phyloP scores from a whole-genome alignment of 2,797 vertebrate genomes.

The Lagodon rhomboides region DNA sequence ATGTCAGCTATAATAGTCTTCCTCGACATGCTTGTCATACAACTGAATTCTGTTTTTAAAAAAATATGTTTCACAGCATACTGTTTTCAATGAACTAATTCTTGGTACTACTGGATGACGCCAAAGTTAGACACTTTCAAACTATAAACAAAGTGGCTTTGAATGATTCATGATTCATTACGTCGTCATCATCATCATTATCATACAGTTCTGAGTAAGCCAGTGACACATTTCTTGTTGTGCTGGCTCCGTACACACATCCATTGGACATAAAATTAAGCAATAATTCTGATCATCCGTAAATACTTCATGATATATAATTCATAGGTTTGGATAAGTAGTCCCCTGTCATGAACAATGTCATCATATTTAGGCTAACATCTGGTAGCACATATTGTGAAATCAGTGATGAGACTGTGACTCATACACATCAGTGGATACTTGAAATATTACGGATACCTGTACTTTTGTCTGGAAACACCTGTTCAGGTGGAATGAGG shows the following conservation, averaged over 20 bases:
- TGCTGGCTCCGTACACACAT: not conserved
- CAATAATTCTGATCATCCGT: not conserved
- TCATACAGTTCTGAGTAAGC: constrained; percentile 20
- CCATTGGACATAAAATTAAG: not conserved
- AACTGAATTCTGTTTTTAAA: not conserved
- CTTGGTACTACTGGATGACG: constrained; percentile 14
- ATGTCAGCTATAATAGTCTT: not conserved
- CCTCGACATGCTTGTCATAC: not conserved
- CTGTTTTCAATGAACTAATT: not conserved
- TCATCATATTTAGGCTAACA: not conserved
- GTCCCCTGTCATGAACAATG: not conserved
- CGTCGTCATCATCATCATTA: constrained; percentile 27
- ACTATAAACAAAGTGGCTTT: not conserved
- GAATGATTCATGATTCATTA: constrained; percentile 11
- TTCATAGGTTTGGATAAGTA: too few relatives aligned
- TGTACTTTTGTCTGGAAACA: not conserved
- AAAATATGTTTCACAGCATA: not conserved
- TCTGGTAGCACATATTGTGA: not conserved
- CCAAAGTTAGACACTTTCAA: constrained; percentile 20
- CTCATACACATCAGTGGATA: not conserved
- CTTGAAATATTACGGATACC: not conserved
- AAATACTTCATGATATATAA: not conserved
- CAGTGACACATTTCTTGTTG: not conserved
- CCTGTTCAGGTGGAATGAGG: constrained; percentile 1
- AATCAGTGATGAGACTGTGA: not conserved